A percentile compares a stretch with the other conserved stretches of the same genome.
Conservation (phyloP, 2,113 vertebrate species). For the Hippocampus barbouri region DNA sequence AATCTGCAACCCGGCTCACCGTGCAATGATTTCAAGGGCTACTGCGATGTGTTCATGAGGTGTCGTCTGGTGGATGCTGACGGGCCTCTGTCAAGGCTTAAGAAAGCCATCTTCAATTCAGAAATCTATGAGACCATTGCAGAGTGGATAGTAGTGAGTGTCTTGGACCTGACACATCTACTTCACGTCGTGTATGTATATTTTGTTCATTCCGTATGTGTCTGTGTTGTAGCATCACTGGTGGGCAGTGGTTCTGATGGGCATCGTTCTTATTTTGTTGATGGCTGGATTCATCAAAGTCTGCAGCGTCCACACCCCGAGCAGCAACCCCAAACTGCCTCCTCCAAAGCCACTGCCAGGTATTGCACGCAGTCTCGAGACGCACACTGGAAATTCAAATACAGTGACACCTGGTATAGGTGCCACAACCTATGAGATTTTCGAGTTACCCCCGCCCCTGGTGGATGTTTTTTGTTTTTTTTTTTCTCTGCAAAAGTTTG, state of each 20-base stretch:
- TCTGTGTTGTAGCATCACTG: slow-evolving; percentile 81
- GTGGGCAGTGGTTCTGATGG: slow-evolving; percentile 98
- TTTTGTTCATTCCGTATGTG: neutral
- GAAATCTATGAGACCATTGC: slow-evolving; percentile 94
- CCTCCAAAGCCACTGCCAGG: slow-evolving; percentile 93
- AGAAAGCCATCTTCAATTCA: slow-evolving; percentile 96
- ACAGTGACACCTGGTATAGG: too few species aligned
- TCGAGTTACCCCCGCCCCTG: too few species aligned
- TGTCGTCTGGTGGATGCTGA: slow-evolving; percentile 95
- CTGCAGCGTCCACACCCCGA: slow-evolving; percentile 97
- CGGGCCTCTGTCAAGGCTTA: slow-evolving; percentile 90
- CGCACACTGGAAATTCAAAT: too few species aligned
- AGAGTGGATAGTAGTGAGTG: slow-evolving; percentile 95
- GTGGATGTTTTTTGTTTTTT: too few species aligned
- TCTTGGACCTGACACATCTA: neutral
- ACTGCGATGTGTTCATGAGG: slow-evolving; percentile 96
- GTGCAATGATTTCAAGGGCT: slow-evolving; percentile 96
- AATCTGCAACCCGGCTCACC: slow-evolving; percentile 95
- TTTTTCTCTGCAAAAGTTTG: too few species aligned
- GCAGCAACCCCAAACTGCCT: slow-evolving; percentile 95
- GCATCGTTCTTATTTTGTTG: slow-evolving; percentile 94
- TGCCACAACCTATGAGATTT: too few species aligned
- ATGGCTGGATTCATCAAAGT: slow-evolving; percentile 99
- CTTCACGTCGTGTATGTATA: neutral
- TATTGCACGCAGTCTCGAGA: slow-evolving; percentile 37